Evolutionary conservation across 1,140 invertebrate genomes (phyloP).

Genomic region (Lucilia sericata): DNA sequence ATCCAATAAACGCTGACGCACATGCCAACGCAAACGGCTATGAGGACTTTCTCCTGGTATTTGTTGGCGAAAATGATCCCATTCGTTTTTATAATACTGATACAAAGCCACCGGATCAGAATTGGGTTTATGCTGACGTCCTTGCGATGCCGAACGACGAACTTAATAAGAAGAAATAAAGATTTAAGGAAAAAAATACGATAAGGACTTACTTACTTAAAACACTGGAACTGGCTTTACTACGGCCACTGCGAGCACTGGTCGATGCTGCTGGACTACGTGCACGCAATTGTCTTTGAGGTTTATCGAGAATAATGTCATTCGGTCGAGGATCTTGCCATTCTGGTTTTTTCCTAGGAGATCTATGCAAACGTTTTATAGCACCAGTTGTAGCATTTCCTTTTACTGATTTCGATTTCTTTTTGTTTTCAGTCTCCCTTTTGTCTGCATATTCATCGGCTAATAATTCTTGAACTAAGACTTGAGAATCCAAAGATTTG

Average conservation of each 20-base stretch:
- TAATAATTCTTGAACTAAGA: neutral
- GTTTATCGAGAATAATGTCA: neutral
- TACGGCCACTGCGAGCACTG: neutral
- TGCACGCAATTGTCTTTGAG: neutral
- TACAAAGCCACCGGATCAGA: conserved; percentile 79
- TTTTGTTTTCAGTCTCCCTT: neutral
- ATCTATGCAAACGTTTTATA: conserved; percentile 24
- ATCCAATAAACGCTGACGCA: conserved; percentile 72
- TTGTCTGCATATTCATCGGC: neutral
- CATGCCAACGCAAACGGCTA: conserved; percentile 73
- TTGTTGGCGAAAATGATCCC: conserved; percentile 77
- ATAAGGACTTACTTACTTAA: conserved; percentile 22
- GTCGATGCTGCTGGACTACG: neutral
- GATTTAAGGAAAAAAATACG: neutral
- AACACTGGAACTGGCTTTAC: neutral
- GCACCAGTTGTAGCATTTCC: no score
- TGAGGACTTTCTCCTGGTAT: conserved; percentile 76
- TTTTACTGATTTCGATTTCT: no score
- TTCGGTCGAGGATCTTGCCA: conserved; percentile 20
- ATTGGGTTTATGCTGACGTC: conserved; percentile 40
- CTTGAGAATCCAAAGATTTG: conserved; percentile 20
- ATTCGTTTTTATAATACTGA: conserved; percentile 79
- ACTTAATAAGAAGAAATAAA: conserved; percentile 32
- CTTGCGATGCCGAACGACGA: conserved; percentile 34
- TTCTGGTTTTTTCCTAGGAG: conserved; percentile 10